These are phyloP conservation scores for Rafetus swinhoei DNA, from an alignment of 2,113 vertebrate species.

Conservation along the genomic window DNA sequence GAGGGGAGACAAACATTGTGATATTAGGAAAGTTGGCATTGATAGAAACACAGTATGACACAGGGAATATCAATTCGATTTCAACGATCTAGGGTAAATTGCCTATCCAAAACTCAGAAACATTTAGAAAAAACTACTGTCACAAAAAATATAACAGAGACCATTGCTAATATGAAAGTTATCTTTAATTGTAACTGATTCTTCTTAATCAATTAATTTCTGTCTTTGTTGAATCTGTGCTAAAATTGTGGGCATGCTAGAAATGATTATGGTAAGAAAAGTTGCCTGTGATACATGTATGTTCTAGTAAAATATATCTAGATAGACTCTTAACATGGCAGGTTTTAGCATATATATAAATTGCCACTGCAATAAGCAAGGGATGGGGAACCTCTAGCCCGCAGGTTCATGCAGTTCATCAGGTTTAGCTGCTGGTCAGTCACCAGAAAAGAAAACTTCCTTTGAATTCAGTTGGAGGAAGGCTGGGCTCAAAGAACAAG, in stretches of 20 bases:
- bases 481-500: background rate
- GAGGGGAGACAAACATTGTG: background rate
- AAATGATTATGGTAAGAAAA: background rate
- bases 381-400: background rate
- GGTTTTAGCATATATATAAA: background rate
- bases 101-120: background rate
- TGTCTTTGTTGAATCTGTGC: background rate
- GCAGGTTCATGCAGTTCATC: too few species aligned
- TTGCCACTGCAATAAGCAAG: background rate
- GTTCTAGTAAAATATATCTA: background rate
- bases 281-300: background rate
- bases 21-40: slow-evolving; percentile 58
- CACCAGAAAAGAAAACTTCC: background rate
- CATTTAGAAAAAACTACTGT: background rate
- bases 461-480: background rate
- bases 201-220: background rate
- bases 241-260: background rate
- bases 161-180: background rate
- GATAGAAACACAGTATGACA: slow-evolving; percentile 29
- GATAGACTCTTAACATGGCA: background rate
- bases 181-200: background rate
- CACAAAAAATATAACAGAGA: background rate
- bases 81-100: slow-evolving; percentile 28
- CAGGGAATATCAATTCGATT: slow-evolving; percentile 35
- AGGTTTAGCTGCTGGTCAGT: too few species aligned